Evolutionary conservation across 2,113 vertebrate genomes (phyloP).

Genomic region (Clupea harengus): DNA sequence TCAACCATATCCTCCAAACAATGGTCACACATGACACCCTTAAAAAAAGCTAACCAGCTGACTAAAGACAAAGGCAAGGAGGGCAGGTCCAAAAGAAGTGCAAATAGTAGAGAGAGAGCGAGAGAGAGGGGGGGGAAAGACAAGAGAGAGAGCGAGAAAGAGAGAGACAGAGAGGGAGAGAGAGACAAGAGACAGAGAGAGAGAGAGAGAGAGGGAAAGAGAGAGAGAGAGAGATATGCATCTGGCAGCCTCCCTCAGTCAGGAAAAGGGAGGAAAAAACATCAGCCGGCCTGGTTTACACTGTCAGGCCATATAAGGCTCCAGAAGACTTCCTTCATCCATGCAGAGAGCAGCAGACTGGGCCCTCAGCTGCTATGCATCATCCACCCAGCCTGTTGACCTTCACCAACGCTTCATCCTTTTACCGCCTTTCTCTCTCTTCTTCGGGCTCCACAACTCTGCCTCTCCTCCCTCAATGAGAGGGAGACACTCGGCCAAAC

Average conservation of each 20-base stretch:
- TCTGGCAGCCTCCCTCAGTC: not conserved
- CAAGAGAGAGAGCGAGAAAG: not conserved
- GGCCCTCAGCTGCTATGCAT: slow-evolving; percentile 2
- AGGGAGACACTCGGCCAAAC: not conserved
- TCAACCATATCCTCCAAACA: not conserved
- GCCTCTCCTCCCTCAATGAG: not conserved
- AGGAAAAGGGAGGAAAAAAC: slow-evolving; percentile 14
- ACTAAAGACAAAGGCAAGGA: slow-evolving; percentile 8
- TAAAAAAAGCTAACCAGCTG: not conserved
- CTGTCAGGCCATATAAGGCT: slow-evolving; percentile 12
- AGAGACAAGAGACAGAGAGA: not conserved
- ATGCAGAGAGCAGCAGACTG: not conserved
- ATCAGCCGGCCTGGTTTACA: not conserved
- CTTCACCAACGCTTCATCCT: not conserved
- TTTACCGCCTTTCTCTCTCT: not conserved
- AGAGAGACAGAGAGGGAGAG: not conserved
- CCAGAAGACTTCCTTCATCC: slow-evolving; percentile 7
- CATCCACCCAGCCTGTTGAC: not conserved
- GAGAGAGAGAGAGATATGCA: slow-evolving; percentile 9
- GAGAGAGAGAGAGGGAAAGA: slow-evolving; percentile 10
- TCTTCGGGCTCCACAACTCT: not conserved
- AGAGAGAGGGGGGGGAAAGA: not conserved
- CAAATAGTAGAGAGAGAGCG: not conserved
- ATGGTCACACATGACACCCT: not conserved
- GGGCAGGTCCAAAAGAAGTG: not conserved